These are phyloP conservation scores for Montipora efflorescens DNA, from an alignment of 64 coral and sea anemone genomes.

Conservation along the genomic window DNA sequence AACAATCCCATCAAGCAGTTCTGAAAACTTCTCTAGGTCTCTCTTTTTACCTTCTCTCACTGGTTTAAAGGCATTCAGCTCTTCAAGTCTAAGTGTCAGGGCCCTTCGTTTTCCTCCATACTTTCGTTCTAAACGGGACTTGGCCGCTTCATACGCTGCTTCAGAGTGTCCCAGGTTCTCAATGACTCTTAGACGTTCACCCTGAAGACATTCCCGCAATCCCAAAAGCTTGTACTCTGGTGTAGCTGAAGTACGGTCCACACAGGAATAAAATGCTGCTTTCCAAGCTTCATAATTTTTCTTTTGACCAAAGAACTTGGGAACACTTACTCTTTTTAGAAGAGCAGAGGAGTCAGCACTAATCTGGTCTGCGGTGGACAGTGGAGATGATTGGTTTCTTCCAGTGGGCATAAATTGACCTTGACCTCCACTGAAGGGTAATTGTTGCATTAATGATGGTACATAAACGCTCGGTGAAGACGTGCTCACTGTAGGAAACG, in stretches of 20 bases:
- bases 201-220: too few relatives aligned
- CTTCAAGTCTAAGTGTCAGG: background rate
- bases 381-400: background rate
- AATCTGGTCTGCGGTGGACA: background rate
- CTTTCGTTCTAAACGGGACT: slow-evolving; percentile 18
- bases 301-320: background rate
- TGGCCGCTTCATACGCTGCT: slow-evolving; percentile 53
- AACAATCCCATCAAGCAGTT: slow-evolving; percentile 58
- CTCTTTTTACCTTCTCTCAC: slow-evolving; percentile 53
- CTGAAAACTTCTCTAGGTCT: slow-evolving; percentile 62
- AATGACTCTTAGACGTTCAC: too few relatives aligned
- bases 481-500: background rate
- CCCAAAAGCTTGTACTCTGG: too few relatives aligned
- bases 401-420: background rate
- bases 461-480: background rate
- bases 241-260: too few relatives aligned
- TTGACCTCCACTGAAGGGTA: background rate
- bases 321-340: background rate
- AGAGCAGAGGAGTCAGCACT: background rate
- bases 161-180: too few relatives aligned
- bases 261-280: too few relatives aligned
- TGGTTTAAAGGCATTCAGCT: slow-evolving; percentile 35
- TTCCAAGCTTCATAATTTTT: too few relatives aligned
- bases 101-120: slow-evolving; percentile 68
- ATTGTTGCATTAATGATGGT: too few relatives aligned